Evolutionary conservation across 2,888 invertebrate genomes (phyloP), one percentile per base, ranked within the genome.

Genomic region (Clunio marinus): DNA sequence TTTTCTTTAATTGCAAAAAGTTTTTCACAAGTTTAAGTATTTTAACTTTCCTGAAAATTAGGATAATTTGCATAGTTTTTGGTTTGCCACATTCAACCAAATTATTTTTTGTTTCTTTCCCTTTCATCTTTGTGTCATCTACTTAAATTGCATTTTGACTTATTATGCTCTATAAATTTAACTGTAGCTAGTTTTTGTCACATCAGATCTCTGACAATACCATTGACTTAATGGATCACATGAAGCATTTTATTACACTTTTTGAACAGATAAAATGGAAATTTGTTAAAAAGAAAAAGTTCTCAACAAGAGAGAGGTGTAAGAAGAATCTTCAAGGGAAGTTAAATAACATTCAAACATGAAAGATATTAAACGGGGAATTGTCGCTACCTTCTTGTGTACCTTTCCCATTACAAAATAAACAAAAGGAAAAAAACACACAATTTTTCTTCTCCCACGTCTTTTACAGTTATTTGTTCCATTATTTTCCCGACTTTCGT

Each of bases 281-380:
- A 51, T 20, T 41, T 41, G 20, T 51, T 51, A 41, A 8, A 41
- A 4, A 51, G 22, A 51, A 17, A 17, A 20, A 7, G 8, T 8
- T 51, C 10, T 51, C 15, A 51, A 7, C 22, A 2, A n/a, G n/a
- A n/a, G 51, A 22, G 10, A 51, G 35, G 63, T 63, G 37, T 10
- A 13, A 27, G 51, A 8, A 5, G 25, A 63, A 46, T 63, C 63
- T 63, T 46, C 45, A 63, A 46, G 17, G 45, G 37, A 20, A 37
- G 63, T 46, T 63, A 63, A 63, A 63, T 63, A 63, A 46, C 63
- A 63, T 63, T 63, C 63, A 46, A 63, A 63, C 45, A 63, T 63
- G 63, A 63, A 63, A 63, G 46, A 63, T 63, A 63, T 63, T 63
- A 63, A 63, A 45, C 25, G 63, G 63, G 63, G 63, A 63, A 63